Conservation (phyloP, 2,888 invertebrate species). For the Dolomedes plantarius region DNA sequence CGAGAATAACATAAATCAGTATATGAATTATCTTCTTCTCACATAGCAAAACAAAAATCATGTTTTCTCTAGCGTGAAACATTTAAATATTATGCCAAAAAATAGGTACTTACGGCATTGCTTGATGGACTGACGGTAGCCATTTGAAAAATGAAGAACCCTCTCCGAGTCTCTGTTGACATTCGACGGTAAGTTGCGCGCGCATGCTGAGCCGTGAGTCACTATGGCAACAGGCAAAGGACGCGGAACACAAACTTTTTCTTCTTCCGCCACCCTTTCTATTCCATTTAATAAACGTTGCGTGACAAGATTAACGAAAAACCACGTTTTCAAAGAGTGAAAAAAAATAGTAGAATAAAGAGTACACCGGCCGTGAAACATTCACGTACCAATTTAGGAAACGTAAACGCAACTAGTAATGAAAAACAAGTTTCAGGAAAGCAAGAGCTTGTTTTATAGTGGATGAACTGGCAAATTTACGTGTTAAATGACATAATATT, state of each 20-base stretch:
- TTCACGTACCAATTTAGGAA: background rate
- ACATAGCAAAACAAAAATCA: too few species aligned
- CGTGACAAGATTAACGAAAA: conserved; percentile 16
- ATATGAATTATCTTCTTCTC: too few species aligned
- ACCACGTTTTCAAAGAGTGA: background rate
- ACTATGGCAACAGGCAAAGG: conserved; percentile 42
- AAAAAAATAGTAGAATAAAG: background rate
- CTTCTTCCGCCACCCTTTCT: background rate
- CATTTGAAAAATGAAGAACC: conserved; percentile 49
- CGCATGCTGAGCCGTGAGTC: conserved; percentile 34
- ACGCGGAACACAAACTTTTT: conserved; percentile 56
- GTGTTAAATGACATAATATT: too few species aligned
- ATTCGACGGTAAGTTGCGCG: conserved; percentile 31
- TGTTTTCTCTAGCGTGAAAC: too few species aligned
- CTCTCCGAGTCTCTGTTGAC: conserved; percentile 9
- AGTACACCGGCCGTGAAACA: background rate
- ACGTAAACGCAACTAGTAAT: background rate
- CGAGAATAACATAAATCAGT: too few species aligned
- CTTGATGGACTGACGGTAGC: conserved; percentile 63
- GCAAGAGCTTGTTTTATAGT: too few species aligned
- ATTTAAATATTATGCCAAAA: too few species aligned
- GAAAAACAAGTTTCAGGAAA: too few species aligned
- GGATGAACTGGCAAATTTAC: too few species aligned
- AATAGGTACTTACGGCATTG: conserved; percentile 38
- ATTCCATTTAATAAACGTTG: conserved; percentile 24